A percentile compares a stretch with the other conserved stretches of the same genome.
These are phyloP conservation scores for Cryptoblepharus egeriae DNA, from an alignment of 2,797 vertebrate genomes.

Conservation along the genomic window DNA sequence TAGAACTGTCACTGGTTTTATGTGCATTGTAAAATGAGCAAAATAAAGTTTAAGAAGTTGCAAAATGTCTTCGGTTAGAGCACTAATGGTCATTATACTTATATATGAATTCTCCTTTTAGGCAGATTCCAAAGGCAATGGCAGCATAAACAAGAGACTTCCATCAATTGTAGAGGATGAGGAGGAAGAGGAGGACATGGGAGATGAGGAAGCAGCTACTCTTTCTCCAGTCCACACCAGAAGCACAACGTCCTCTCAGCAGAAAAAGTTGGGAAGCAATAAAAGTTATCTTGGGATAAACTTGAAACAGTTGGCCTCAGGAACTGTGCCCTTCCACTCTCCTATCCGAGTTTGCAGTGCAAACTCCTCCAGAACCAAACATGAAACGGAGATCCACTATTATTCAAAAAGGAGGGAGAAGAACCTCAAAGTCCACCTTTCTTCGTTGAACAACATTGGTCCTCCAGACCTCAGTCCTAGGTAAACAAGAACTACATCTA, in stretches of 20 bases:
- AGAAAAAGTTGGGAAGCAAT: conserved; percentile 72
- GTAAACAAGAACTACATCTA: conserved; percentile 64
- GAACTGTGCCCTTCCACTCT: conserved; percentile 79
- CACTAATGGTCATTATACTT: conserved; percentile 10
- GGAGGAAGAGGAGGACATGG: conserved; percentile 76
- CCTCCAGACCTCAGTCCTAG: conserved; percentile 91
- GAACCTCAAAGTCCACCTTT: conserved; percentile 82
- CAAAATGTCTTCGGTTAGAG: conserved; percentile 6
- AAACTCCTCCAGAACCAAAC: conserved; percentile 73
- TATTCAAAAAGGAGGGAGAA: conserved; percentile 76
- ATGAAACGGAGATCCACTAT: conserved; percentile 71
- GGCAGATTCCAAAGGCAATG: conserved; percentile 82
- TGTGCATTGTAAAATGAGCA: neutral
- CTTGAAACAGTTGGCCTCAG: conserved; percentile 80
- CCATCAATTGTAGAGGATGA: conserved; percentile 83
- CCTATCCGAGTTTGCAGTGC: conserved; percentile 77
- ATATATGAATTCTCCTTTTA: conserved; percentile 59
- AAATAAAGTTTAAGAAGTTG: neutral
- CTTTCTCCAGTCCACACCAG: conserved; percentile 78
- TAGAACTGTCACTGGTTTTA: neutral
- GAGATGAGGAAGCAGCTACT: conserved; percentile 74
- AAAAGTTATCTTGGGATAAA: conserved; percentile 79
- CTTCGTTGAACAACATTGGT: conserved; percentile 78
- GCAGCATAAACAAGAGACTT: conserved; percentile 81
- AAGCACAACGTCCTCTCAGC: conserved; percentile 69